Percentiles rank a stretch among this genome's conserved stretches.
phyloP scores from a whole-genome alignment of 37 sponge, comb jelly and placozoan genomes.

The Spongia lamella region DNA sequence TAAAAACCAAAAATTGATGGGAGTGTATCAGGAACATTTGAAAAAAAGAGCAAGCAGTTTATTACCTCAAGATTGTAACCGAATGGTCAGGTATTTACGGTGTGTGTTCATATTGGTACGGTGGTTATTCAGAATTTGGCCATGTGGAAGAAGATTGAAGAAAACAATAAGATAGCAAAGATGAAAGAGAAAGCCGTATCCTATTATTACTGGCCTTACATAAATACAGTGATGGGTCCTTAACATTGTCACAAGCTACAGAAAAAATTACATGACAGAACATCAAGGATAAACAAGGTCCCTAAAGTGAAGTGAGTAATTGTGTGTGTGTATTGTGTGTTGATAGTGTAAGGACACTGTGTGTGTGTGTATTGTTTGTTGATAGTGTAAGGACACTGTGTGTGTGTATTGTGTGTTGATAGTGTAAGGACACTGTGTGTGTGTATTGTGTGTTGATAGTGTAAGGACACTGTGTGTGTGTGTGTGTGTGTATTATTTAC shows the following conservation, averaged over 20 bases:
- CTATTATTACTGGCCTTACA: not conserved
- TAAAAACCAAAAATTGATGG: constrained; percentile 65
- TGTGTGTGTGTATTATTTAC: too few relatives aligned
- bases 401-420: not conserved
- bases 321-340: constrained; percentile 4
- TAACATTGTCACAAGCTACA: not conserved
- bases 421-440: too few relatives aligned
- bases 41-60: constrained; percentile 10
- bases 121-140: constrained; percentile 52
- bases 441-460: too few relatives aligned
- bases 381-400: not conserved
- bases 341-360: not conserved
- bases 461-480: too few relatives aligned
- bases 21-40: constrained; percentile 64
- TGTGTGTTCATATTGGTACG: too few relatives aligned
- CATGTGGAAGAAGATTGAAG: constrained; percentile 59
- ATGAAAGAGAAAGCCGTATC: constrained; percentile 68
- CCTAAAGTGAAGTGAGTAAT: not conserved
- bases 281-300: not conserved
- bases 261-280: not conserved
- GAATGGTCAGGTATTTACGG: not conserved
- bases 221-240: not conserved
- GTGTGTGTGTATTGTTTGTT: too few relatives aligned
- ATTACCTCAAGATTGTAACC: not conserved
- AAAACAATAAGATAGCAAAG: constrained; percentile 73